These are phyloP conservation scores for Chromis chromis DNA, from an alignment of 2,797 vertebrate species.

Conservation along the genomic window DNA sequence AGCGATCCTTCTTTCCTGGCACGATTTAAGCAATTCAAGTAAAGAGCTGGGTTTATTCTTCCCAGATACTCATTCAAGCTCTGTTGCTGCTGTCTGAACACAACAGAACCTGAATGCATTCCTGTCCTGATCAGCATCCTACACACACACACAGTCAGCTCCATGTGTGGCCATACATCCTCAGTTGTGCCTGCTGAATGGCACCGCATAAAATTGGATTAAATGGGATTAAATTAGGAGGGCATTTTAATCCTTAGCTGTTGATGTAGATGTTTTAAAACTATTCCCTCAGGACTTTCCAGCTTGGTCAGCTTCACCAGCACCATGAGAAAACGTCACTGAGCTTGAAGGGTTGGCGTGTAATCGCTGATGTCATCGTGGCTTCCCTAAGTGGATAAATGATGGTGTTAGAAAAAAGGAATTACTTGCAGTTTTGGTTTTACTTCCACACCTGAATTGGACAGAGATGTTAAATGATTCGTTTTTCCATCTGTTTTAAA, in stretches of 20 bases:
- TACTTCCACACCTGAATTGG: neutral
- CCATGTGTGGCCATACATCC: conserved; percentile 1
- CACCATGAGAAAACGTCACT: conserved; percentile 28
- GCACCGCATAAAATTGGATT: conserved; percentile 70
- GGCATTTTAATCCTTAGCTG: conserved; percentile 59
- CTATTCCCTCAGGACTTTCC: conserved; percentile 24
- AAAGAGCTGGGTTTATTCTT: neutral
- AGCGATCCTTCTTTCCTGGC: neutral
- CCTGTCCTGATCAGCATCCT: conserved; percentile 3
- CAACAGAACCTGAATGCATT: conserved; percentile 14
- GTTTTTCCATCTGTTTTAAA: conserved; percentile 33
- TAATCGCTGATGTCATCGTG: conserved; percentile 43
- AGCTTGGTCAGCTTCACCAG: conserved; percentile 33
- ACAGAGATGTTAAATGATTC: conserved; percentile 29
- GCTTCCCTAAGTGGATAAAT: conserved; percentile 27
- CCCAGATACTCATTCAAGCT: no score
- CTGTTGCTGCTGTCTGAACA: neutral
- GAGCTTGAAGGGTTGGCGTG: conserved; percentile 25
- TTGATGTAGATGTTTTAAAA: conserved; percentile 73
- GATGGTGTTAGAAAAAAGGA: conserved; percentile 17
- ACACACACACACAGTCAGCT: neutral
- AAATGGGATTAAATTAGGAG: conserved; percentile 73
- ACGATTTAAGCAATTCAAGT: neutral
- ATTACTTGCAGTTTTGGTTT: neutral
- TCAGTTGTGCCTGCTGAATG: conserved; percentile 48